phyloP scores from a whole-genome alignment of 2,888 invertebrate species.

The Pristionchus entomophagus region DNA sequence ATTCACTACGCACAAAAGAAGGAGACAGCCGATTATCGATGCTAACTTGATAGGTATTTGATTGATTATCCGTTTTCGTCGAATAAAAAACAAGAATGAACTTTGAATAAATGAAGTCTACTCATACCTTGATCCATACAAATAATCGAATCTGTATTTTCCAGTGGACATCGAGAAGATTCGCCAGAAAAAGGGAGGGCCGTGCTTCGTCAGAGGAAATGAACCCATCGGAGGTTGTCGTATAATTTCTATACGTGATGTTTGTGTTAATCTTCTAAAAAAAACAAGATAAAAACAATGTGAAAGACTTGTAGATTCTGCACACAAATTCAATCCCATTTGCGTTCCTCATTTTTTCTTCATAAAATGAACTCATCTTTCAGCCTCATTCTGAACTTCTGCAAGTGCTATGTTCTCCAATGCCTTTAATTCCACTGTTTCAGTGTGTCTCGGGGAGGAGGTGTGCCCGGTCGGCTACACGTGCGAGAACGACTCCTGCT shows the following conservation, averaged over 20 bases:
- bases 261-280: neutral
- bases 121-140: neutral
- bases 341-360: no score
- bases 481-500: slow-evolving; percentile 64
- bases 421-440: neutral
- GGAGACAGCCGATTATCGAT: neutral
- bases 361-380: no score
- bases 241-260: neutral
- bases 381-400: neutral
- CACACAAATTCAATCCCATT: no score
- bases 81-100: neutral
- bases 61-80: neutral
- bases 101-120: neutral
- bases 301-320: no score
- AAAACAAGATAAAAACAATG: no score
- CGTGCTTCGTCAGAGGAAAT: slow-evolving; percentile 26
- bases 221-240: slow-evolving; percentile 46
- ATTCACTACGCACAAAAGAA: neutral
- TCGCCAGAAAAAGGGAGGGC: slow-evolving; percentile 42
- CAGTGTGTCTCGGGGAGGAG: slow-evolving; percentile 46
- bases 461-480: slow-evolving; percentile 63
- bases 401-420: neutral
- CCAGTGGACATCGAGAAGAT: slow-evolving; percentile 45
- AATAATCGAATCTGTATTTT: neutral
- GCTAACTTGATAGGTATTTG: neutral